Percentiles rank a stretch among this genome's conserved stretches.
Conservation (phyloP, 1,140 invertebrate genomes). For the Zaprionus ghesquierei region DNA sequence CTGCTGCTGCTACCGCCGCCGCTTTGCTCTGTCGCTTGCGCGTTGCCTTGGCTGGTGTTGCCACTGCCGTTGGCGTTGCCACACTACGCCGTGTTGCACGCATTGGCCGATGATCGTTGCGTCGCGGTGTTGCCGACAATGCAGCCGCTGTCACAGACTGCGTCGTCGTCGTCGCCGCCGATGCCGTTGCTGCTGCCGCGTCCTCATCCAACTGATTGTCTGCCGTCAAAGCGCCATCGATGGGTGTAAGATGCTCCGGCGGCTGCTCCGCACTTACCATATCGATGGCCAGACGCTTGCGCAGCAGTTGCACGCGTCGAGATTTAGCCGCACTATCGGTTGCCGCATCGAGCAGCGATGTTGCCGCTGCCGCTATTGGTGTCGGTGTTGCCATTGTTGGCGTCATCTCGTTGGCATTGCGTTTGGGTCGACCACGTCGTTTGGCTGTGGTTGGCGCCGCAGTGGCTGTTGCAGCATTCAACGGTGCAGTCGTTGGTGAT, state of each 20-base stretch:
- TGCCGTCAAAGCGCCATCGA: neutral
- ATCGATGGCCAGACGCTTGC: conserved; percentile 76
- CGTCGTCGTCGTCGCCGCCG: neutral
- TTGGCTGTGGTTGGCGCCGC: conserved; percentile 43
- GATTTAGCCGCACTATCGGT: conserved; percentile 53
- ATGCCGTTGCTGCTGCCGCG: neutral
- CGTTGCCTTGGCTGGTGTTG: conserved; percentile 42
- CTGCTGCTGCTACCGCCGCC: neutral
- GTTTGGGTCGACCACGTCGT: conserved; percentile 59
- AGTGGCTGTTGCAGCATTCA: neutral
- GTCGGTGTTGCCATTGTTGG: neutral
- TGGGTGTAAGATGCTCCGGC: conserved; percentile 1
- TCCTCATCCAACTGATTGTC: neutral
- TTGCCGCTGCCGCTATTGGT: neutral
- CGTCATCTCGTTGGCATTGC: conserved; percentile 38
- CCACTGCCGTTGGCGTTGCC: conserved; percentile 22
- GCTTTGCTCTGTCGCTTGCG: conserved; percentile 65
- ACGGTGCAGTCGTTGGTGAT: neutral
- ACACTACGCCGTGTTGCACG: conserved; percentile 56
- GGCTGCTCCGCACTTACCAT: conserved; percentile 65
- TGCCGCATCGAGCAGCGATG: neutral
- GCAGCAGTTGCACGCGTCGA: conserved; percentile 69
- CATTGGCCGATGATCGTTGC: conserved; percentile 48
- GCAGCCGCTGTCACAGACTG: neutral
- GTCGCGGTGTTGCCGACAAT: conserved; percentile 17